phyloP scores from a whole-genome alignment of 1,140 invertebrate species.

The Heliconius nattereri region DNA sequence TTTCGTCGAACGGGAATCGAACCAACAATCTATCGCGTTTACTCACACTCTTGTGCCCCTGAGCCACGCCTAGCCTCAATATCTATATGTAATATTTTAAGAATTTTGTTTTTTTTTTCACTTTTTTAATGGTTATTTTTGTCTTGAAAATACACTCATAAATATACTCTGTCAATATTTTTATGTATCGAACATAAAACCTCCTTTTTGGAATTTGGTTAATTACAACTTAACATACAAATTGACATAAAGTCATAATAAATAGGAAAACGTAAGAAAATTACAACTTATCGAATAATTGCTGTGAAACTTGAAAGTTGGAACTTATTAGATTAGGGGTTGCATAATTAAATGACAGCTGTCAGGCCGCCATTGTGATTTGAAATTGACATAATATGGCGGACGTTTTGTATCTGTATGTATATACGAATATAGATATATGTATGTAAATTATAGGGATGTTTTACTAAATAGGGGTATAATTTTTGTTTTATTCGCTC shows the following conservation, averaged over 20 bases:
- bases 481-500: constrained; percentile 9
- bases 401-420: constrained; percentile 7
- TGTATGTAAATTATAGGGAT: constrained; percentile 9
- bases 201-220: no score
- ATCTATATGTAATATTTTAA: no score
- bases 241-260: constrained; percentile 5
- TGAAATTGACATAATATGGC: constrained; percentile 12
- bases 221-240: background rate
- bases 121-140: no score
- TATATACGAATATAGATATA: background rate
- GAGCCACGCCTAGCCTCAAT: no score
- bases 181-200: no score
- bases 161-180: no score
- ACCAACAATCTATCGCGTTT: background rate
- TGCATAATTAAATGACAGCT: constrained; percentile 14
- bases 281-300: background rate
- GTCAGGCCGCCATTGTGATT: constrained; percentile 12
- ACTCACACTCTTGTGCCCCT: background rate
- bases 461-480: constrained; percentile 9
- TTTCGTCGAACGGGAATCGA: background rate
- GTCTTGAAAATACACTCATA: no score
- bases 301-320: constrained; percentile 14
- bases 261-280: background rate
- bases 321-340: constrained; percentile 12
- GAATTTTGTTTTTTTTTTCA: no score